Conservation (phyloP, 2,797 vertebrate species). For the Sebastes trivittatus region DNA sequence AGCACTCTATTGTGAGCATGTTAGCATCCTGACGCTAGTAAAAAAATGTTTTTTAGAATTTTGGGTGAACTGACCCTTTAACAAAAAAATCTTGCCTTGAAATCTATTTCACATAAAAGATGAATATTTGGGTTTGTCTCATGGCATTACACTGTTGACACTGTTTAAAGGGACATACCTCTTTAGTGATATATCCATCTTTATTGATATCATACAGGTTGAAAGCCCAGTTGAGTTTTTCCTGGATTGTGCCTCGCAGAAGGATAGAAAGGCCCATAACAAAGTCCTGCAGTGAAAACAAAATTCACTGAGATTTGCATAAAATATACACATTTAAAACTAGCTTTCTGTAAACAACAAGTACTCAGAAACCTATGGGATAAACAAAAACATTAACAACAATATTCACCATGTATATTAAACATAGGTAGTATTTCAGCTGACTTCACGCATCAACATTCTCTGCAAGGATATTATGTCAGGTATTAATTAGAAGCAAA, state of each 20-base stretch:
- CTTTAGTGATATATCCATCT: conserved; percentile 98
- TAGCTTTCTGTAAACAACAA: background rate
- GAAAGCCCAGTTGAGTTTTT: conserved; percentile 99
- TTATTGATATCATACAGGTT: conserved; percentile 99
- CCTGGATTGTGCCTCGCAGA: conserved; percentile 93
- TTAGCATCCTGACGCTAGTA: background rate
- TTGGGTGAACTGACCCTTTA: background rate
- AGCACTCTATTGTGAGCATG: background rate
- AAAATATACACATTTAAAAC: background rate
- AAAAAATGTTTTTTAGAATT: too few species aligned
- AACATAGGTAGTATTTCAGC: background rate
- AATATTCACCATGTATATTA: background rate
- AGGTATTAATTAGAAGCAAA: conserved; percentile 28
- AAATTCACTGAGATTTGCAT: background rate
- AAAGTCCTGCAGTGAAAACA: conserved; percentile 88
- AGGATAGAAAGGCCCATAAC: conserved; percentile 98
- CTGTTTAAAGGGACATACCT: conserved; percentile 79
- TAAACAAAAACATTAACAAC: background rate
- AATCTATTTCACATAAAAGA: background rate
- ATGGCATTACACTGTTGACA: background rate
- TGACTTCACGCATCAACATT: conserved; percentile 4
- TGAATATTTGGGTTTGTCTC: background rate
- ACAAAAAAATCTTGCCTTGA: background rate
- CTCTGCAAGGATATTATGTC: background rate
- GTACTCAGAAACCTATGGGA: background rate